Percentiles rank a stretch among this genome's conserved stretches.
Conservation (phyloP, 2,113 vertebrate genomes). For the Rhinoptilus africanus region DNA sequence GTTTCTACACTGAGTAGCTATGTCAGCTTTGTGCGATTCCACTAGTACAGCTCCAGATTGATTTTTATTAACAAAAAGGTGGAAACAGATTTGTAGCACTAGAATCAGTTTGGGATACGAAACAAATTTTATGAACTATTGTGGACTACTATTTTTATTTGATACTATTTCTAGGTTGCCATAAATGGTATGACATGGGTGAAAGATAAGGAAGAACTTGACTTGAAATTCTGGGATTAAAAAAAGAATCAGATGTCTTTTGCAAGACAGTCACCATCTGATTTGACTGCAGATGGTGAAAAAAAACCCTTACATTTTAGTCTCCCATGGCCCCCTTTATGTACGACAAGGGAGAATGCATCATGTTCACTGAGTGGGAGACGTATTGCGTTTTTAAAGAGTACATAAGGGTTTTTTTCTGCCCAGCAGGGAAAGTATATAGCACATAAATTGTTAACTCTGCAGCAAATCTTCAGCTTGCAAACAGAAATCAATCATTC, state of each 20-base stretch:
- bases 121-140: background rate
- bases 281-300: background rate
- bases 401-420: background rate
- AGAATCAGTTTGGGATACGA: background rate
- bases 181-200: background rate
- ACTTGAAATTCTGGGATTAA: background rate
- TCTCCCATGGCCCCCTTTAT: background rate
- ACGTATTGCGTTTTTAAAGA: background rate
- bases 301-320: background rate
- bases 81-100: background rate
- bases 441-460: background rate
- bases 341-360: background rate
- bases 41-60: background rate
- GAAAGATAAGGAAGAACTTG: background rate
- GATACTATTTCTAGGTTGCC: background rate
- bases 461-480: background rate
- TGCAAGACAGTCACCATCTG: background rate
- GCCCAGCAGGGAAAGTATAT: background rate
- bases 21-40: background rate
- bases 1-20: background rate
- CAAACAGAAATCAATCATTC: constrained; percentile 8
- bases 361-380: background rate
- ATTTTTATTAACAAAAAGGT: background rate
- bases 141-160: background rate
- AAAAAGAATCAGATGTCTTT: constrained; percentile 1